Evolutionary conservation across 1,140 invertebrate genomes (phyloP).

Genomic region (Penaeus japonicus): DNA sequence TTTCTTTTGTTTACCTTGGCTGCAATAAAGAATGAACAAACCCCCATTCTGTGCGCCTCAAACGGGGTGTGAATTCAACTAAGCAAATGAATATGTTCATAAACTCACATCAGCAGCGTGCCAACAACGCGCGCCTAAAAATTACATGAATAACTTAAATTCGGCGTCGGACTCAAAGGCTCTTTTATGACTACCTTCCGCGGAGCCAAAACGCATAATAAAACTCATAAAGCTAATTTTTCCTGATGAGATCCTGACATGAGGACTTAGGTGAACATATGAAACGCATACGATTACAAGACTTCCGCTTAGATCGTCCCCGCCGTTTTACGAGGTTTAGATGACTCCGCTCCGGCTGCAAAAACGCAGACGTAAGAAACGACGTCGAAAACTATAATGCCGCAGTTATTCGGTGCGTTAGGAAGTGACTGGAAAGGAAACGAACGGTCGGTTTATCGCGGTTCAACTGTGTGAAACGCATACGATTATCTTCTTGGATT

Average conservation of each 20-base stretch:
- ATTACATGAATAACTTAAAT: constrained; percentile 49
- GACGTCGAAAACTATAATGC: too few species aligned
- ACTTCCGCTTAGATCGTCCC: background rate
- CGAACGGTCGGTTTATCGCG: constrained; percentile 19
- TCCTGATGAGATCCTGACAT: constrained; percentile 50
- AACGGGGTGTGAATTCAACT: constrained; percentile 33
- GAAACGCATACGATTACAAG: constrained; percentile 36
- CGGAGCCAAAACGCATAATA: constrained; percentile 41
- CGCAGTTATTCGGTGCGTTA: too few species aligned
- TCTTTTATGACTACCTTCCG: constrained; percentile 20
- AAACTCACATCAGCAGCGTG: constrained; percentile 17
- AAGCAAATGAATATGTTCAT: constrained; percentile 40
- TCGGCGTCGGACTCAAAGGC: constrained; percentile 32
- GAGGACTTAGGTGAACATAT: constrained; percentile 51
- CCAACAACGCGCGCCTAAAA: constrained; percentile 15
- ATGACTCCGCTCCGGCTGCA: too few species aligned
- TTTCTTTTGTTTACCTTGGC: constrained; percentile 25
- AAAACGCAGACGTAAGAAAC: too few species aligned
- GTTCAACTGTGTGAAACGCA: constrained; percentile 35
- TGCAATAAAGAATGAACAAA: constrained; percentile 28
- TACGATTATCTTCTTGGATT: constrained; percentile 55
- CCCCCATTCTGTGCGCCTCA: background rate
- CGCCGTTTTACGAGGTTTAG: background rate
- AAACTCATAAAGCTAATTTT: constrained; percentile 53
- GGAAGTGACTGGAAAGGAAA: background rate